Conservation (phyloP, 2,888 invertebrate species). For the Trilocha varians region DNA sequence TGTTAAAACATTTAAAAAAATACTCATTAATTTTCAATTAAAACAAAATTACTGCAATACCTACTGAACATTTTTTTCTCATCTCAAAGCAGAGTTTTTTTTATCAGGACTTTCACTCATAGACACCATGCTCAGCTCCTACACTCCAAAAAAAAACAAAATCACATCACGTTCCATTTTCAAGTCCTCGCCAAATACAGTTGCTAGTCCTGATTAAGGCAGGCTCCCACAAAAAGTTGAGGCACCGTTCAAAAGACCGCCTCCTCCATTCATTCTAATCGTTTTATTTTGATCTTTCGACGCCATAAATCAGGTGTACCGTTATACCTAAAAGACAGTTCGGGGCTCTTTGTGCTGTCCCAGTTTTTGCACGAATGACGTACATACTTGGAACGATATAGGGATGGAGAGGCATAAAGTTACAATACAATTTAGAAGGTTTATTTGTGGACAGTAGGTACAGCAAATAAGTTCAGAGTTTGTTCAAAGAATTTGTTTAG, state of each 20-base stretch:
- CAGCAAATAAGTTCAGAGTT: no score
- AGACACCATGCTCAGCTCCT: no score
- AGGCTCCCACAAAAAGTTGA: not conserved
- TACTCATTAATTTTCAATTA: no score
- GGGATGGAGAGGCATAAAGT: not conserved
- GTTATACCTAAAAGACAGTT: conserved; percentile 36
- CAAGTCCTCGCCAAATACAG: not conserved
- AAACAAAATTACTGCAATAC: no score
- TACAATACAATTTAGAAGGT: not conserved
- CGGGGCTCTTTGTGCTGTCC: conserved; percentile 34
- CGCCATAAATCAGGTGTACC: conserved; percentile 43
- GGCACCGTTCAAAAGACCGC: not conserved
- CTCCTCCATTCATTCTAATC: conserved; percentile 10
- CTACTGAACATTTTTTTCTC: no score
- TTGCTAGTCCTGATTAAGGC: not conserved
- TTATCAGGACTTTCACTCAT: no score
- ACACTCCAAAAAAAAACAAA: no score
- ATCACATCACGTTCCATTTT: no score
- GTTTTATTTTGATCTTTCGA: conserved; percentile 28
- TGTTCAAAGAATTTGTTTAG: no score
- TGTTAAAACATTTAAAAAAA: no score
- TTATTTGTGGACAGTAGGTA: no score
- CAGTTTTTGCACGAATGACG: conserved; percentile 36
- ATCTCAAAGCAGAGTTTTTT: no score
- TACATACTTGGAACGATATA: conserved; percentile 1